A percentile compares a stretch with the other conserved stretches of the same genome.
Evolutionary conservation across 2,113 vertebrate genomes (phyloP).

Genomic region (Campylomormyrus numenius): DNA sequence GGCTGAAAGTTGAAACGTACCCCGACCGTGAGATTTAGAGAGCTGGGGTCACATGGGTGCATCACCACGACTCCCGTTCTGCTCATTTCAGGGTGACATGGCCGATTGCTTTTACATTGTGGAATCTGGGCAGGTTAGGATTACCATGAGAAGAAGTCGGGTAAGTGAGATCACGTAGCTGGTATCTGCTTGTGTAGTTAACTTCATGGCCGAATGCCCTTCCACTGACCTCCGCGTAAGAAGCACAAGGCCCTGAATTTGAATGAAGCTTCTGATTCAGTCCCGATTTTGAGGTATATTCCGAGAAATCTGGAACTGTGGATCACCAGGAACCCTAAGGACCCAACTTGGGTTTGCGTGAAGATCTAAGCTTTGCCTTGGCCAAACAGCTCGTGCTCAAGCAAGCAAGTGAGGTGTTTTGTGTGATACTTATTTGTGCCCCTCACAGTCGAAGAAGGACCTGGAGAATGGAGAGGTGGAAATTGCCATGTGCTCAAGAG

Average conservation of each 20-base stretch:
- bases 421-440: background rate
- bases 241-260: background rate
- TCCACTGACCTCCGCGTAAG: background rate
- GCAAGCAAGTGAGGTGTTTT: background rate
- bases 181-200: background rate
- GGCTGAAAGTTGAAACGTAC: background rate
- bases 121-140: conserved; percentile 94
- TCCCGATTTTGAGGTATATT: background rate
- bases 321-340: background rate
- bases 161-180: conserved; percentile 53
- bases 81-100: conserved; percentile 73
- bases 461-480: conserved; percentile 76
- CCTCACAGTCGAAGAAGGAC: conserved; percentile 60
- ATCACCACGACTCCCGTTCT: background rate
- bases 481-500: conserved; percentile 83
- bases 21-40: background rate
- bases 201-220: background rate
- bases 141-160: conserved; percentile 92
- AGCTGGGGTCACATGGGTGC: background rate
- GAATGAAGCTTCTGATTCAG: background rate
- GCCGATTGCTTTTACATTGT: conserved; percentile 97
- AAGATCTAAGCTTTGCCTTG: background rate
- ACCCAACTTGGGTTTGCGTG: background rate
- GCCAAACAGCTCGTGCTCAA: background rate
- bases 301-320: background rate